Percentiles rank a stretch among this genome's conserved stretches.
These are phyloP conservation scores for Sitophilus oryzae DNA, from an alignment of 1,140 invertebrate species.

Conservation along the genomic window DNA sequence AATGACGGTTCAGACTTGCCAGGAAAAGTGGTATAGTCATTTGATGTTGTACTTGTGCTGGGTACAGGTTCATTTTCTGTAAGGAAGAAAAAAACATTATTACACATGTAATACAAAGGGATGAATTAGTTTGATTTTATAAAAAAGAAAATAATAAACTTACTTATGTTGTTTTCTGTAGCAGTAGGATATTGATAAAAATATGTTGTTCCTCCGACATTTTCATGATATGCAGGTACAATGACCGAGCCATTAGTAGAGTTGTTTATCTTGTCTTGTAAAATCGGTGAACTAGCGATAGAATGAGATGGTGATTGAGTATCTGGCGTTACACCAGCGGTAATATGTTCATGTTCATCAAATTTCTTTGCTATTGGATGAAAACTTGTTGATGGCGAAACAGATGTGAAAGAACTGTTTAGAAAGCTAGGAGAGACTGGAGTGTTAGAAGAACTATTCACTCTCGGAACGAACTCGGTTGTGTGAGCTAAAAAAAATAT, in stretches of 20 bases:
- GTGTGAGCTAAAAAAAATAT: conserved; percentile 22
- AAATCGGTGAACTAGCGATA: conserved; percentile 12
- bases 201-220: conserved; percentile 90
- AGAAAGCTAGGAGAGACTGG: conserved; percentile 21
- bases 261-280: conserved; percentile 16
- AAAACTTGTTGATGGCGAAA: conserved; percentile 12
- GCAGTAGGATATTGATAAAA: conserved; percentile 64
- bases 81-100: neutral
- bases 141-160: neutral
- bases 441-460: conserved; percentile 19
- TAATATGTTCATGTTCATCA: conserved; percentile 18
- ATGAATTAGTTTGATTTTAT: too few relatives aligned
- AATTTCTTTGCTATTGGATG: conserved; percentile 22
- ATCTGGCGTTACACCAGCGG: conserved; percentile 15
- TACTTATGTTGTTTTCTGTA: conserved; percentile 34
- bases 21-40: conserved; percentile 55
- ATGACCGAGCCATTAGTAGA: conserved; percentile 5
- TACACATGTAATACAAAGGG: neutral
- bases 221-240: conserved; percentile 59
- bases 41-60: conserved; percentile 27
- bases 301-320: conserved; percentile 15
- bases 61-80: conserved; percentile 1
- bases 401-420: conserved; percentile 7
- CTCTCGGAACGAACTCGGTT: conserved; percentile 28
- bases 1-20: conserved; percentile 56